Evolutionary conservation across 2,888 invertebrate species (phyloP).

Genomic region (Gastrophysa polygoni): DNA sequence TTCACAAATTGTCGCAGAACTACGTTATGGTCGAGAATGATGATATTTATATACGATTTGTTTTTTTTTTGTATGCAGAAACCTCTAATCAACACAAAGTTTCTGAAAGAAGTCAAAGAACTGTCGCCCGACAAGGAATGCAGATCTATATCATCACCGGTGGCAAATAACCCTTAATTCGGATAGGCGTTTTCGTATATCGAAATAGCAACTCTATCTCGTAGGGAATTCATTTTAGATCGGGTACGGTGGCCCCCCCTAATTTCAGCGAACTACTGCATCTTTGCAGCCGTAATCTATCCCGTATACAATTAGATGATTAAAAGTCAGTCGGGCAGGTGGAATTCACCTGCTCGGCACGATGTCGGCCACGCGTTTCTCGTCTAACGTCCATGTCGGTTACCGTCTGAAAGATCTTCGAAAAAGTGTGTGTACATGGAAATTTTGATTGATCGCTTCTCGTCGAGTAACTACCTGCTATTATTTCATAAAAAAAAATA

Average conservation of each 20-base stretch:
- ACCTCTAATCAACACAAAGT: no score
- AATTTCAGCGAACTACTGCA: slow-evolving; percentile 37
- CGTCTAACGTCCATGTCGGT: neutral
- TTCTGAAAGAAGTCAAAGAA: no score
- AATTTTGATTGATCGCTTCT: neutral
- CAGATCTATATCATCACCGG: neutral
- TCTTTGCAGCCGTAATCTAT: slow-evolving; percentile 35
- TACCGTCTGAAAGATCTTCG: neutral
- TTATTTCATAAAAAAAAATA: neutral
- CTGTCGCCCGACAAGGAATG: no score
- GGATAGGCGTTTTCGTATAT: slow-evolving; percentile 1
- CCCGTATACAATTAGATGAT: slow-evolving; percentile 37
- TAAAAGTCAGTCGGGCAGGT: slow-evolving; percentile 43
- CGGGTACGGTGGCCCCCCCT: slow-evolving; percentile 21
- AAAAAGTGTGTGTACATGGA: neutral
- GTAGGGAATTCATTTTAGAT: slow-evolving; percentile 32
- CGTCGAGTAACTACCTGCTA: neutral
- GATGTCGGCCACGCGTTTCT: slow-evolving; percentile 40
- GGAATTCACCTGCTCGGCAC: slow-evolving; percentile 49
- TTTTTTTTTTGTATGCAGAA: no score
- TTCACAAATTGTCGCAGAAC: no score
- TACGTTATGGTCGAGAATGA: no score
- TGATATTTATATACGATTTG: no score
- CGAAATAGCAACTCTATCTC: slow-evolving; percentile 19
- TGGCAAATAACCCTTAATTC: slow-evolving; percentile 1